A percentile compares a stretch with the other conserved stretches of the same genome.
These are phyloP conservation scores for Gobius niger DNA, from an alignment of 2,113 vertebrate species.

Conservation along the genomic window DNA sequence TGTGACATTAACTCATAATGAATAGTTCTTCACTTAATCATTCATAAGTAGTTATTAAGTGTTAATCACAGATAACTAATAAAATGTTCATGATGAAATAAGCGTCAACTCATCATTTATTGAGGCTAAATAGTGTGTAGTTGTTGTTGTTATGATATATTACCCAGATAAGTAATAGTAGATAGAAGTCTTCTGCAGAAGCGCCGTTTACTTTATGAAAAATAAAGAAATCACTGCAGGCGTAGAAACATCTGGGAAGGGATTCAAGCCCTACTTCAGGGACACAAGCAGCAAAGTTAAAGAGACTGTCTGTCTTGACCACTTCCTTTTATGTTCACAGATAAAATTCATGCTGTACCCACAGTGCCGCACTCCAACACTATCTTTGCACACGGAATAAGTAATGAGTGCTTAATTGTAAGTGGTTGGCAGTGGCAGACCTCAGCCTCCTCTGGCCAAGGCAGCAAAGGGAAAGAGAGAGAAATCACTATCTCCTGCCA, in stretches of 20 bases:
- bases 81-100: no score
- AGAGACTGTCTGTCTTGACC: neutral
- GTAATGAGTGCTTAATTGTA: slow-evolving; percentile 13
- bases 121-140: no score
- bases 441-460: neutral
- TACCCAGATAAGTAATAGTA: no score
- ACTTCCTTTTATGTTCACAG: neutral
- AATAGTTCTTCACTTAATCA: no score
- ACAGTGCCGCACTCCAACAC: slow-evolving; percentile 9
- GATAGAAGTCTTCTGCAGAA: neutral
- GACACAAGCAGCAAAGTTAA: neutral
- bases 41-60: no score
- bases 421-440: slow-evolving; percentile 7
- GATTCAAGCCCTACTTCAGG: neutral
- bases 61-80: no score
- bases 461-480: neutral
- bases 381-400: slow-evolving; percentile 10
- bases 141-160: no score
- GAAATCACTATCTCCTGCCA: slow-evolving; percentile 19
- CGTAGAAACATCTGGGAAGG: neutral
- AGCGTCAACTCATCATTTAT: no score
- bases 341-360: slow-evolving; percentile 13
- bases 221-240: neutral
- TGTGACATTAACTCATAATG: no score
- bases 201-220: neutral